A percentile compares a stretch with the other conserved stretches of the same genome.
These are phyloP conservation scores for Ctenopoma multispine DNA, from an alignment of 2,797 vertebrate genomes.

Conservation along the genomic window DNA sequence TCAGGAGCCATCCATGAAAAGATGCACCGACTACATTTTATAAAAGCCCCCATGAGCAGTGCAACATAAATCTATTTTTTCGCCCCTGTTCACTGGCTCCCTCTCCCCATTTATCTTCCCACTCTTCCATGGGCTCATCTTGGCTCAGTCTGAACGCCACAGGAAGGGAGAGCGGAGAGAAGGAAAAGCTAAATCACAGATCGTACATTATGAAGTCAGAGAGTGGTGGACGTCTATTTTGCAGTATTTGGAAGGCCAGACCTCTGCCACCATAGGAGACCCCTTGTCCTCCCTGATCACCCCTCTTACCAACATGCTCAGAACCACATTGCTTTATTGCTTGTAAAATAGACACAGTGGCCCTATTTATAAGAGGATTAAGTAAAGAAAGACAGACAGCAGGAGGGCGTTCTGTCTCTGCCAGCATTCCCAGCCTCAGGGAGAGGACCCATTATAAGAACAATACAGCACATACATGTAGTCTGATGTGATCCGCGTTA, in stretches of 20 bases:
- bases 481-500: constrained; percentile 51
- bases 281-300: constrained; percentile 50
- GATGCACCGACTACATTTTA: constrained; percentile 34
- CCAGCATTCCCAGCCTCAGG: constrained; percentile 61
- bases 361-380: constrained; percentile 84
- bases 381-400: constrained; percentile 72
- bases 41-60: constrained; percentile 61
- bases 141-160: constrained; percentile 24
- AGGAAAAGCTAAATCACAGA: constrained; percentile 34
- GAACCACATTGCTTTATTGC: constrained; percentile 81
- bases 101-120: constrained; percentile 52
- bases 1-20: constrained; percentile 61
- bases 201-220: constrained; percentile 17
- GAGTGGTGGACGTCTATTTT: constrained; percentile 27
- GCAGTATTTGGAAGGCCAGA: constrained; percentile 30
- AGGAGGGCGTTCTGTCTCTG: constrained; percentile 64
- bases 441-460: constrained; percentile 51
- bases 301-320: constrained; percentile 53
- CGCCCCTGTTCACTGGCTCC: constrained; percentile 16
- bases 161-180: constrained; percentile 21
- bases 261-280: constrained; percentile 57
- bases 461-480: constrained; percentile 64
- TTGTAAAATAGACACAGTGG: constrained; percentile 84
- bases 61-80: constrained; percentile 57
- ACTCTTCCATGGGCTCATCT: constrained; percentile 49